Base-by-base conservation (phyloP, 37 sponge, comb jelly and placozoan species). In the Theonella swinhoei region DNA sequence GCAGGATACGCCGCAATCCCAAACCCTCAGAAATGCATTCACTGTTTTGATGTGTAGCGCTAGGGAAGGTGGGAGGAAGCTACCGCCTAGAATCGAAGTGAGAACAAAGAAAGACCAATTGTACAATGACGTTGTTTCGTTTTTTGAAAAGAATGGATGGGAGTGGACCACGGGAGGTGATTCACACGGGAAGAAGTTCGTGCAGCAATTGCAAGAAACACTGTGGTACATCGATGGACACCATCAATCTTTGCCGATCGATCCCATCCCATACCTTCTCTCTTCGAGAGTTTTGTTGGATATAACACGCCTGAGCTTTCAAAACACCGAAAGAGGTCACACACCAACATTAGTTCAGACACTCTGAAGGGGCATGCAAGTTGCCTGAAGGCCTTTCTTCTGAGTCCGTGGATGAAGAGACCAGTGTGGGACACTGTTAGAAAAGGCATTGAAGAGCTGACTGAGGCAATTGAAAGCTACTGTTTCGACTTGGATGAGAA, bases 161-260 rank as follows among this genome's bases (percentile, higher is more conserved):
- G 14, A 54, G 60, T 80, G 81, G 81, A 78, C n/a, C 26, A 29
- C 71, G 39, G 81, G 69, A 70, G 58, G 54, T 47, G 34, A 5
- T 8, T 47, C 14, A 35, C 23, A 28, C 69, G 81, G 81, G 23
- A 33, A 26, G 5, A 14, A 47, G 9, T 68, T 80, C n/a, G 39
- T 80, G 58, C 37, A 54, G 25, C 17, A 23, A 14, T 67, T 77
- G 23, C 64, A 42, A n/a, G 79, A 79, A 39, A 32, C 30, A 37
- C 68, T 79, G 26, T 80, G 81, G 81, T 80, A 80, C 59, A 69
- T 68, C 20, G 79, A 79, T 39, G 79, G 79, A 4, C 67, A 63
- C 30, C 76, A 76, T 60, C n/a, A n/a, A n/a, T n/a, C n/a, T n/a
- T n/a, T n/a, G n/a, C n/a, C n/a, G 67, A 63, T 26, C 25, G 4